Evolutionary conservation across 1,140 invertebrate genomes (phyloP), one percentile per base, ranked within the genome.

Genomic region (Bombus terrestris): DNA sequence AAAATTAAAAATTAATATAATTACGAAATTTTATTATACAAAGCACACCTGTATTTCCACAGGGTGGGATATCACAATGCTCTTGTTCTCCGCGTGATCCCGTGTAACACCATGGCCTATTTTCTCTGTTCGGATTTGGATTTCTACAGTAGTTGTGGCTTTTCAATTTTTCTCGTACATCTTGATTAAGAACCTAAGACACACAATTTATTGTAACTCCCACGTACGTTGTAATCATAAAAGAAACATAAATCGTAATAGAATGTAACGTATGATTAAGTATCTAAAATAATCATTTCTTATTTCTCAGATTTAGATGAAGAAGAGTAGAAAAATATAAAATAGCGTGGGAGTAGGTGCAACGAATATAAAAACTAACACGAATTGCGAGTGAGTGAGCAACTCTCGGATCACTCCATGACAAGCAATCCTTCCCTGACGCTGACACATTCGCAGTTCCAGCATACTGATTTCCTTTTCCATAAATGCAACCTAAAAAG

Each of bases 81-180:
- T 96, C 96, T 39, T 93, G 94, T 79, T 95, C 92, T 2, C 94
- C 94, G 9, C 89, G 69, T n/a, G 78, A 41, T 0, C 87, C 92
- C 28, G 93, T 93, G 86, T 93, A 96, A 85, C 96, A 97, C 96
- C 96, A 97, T 0, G 96, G 96, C n/a, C 91, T 93, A 2, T 91
- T 91, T 59, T 96, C 95, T n/a, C 94, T 95, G 9, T 86, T 91
- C 0, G 95, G 94, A 88, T 95, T 95, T 2, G 96, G 95, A 93
- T 96, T 96, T 81, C 96, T 93, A 86, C 96, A 97, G 86, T 95
- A 95, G 90, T 96, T 96, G 81, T 96, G 96, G 1, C 83, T 89
- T 80, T 90, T 91, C 66, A 96, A 89, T 88, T 93, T 93, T 6
- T 93, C 86, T 64, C 92, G 92, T 47, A 92, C 82, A 12, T 92